Conservation (phyloP, 2,888 invertebrate species). For the Rhagophthalmus giganteus region DNA sequence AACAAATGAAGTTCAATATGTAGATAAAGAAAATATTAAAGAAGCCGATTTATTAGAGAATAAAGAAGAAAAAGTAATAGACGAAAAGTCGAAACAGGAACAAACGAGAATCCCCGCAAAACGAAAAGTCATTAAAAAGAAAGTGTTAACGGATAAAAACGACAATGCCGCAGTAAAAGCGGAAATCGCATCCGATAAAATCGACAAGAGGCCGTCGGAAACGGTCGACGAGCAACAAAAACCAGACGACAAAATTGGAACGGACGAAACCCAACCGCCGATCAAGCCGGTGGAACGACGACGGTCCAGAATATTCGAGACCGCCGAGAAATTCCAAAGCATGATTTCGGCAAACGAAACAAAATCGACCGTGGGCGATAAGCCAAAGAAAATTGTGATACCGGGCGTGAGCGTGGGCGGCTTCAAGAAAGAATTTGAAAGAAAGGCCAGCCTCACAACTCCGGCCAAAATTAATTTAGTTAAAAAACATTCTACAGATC, state of each 20-base stretch:
- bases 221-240: slow-evolving; percentile 12
- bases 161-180: slow-evolving; percentile 40
- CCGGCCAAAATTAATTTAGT: slow-evolving; percentile 46
- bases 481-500: slow-evolving; percentile 31
- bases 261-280: slow-evolving; percentile 42
- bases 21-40: slow-evolving; percentile 44
- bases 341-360: slow-evolving; percentile 52
- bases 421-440: slow-evolving; percentile 84
- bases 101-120: slow-evolving; percentile 44
- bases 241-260: slow-evolving; percentile 20
- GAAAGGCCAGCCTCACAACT: slow-evolving; percentile 68
- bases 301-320: slow-evolving; percentile 70
- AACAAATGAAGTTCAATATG: neutral
- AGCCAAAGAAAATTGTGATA: slow-evolving; percentile 80
- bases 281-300: slow-evolving; percentile 62
- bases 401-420: slow-evolving; percentile 83
- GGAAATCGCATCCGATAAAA: neutral
- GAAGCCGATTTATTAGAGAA: slow-evolving; percentile 54
- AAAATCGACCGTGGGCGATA: slow-evolving; percentile 52
- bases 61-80: slow-evolving; percentile 18
- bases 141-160: slow-evolving; percentile 51
- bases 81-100: slow-evolving; percentile 34
- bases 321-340: slow-evolving; percentile 70
- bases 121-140: slow-evolving; percentile 50
- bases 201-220: slow-evolving; percentile 22